phyloP scores from a whole-genome alignment of 2,797 vertebrate species.

The Karalla daura region DNA sequence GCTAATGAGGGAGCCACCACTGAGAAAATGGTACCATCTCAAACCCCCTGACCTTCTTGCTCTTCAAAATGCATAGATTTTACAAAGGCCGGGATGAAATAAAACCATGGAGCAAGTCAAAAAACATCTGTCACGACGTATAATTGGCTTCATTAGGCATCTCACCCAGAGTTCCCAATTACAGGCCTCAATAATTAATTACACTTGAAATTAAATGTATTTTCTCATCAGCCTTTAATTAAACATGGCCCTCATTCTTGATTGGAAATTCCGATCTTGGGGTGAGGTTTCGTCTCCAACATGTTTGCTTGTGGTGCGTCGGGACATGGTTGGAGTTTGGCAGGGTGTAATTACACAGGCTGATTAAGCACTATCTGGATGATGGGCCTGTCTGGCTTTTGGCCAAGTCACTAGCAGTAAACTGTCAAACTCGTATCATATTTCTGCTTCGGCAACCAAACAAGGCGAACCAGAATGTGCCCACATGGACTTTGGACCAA shows the following conservation, averaged over 20 bases:
- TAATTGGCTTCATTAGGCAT: conserved; percentile 99
- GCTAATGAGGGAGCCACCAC: conserved; percentile 73
- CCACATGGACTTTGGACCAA: conserved; percentile 14
- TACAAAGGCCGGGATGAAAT: conserved; percentile 56
- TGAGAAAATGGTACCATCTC: conserved; percentile 68
- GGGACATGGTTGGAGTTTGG: conserved; percentile 86
- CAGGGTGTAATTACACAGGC: conserved; percentile 84
- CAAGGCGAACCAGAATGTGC: conserved; percentile 23
- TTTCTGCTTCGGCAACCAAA: conserved; percentile 44
- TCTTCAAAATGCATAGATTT: conserved; percentile 58
- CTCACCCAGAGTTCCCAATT: conserved; percentile 93
- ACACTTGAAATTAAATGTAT: conserved; percentile 98
- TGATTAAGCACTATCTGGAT: conserved; percentile 86
- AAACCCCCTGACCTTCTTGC: conserved; percentile 49
- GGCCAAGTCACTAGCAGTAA: conserved; percentile 64
- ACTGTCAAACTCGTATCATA: conserved; percentile 48
- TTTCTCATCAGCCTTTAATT: conserved; percentile 99
- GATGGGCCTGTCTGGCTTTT: conserved; percentile 74
- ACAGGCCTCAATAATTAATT: conserved; percentile 98
- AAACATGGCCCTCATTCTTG: conserved; percentile 90
- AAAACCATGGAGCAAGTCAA: conserved; percentile 72
- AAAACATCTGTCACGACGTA: conserved; percentile 96
- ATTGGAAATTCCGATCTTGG: conserved; percentile 89
- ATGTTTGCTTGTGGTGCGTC: conserved; percentile 88
- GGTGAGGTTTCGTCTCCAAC: conserved; percentile 87